Conservation (phyloP, 2,888 invertebrate species). For the Eristalis pertinax region DNA sequence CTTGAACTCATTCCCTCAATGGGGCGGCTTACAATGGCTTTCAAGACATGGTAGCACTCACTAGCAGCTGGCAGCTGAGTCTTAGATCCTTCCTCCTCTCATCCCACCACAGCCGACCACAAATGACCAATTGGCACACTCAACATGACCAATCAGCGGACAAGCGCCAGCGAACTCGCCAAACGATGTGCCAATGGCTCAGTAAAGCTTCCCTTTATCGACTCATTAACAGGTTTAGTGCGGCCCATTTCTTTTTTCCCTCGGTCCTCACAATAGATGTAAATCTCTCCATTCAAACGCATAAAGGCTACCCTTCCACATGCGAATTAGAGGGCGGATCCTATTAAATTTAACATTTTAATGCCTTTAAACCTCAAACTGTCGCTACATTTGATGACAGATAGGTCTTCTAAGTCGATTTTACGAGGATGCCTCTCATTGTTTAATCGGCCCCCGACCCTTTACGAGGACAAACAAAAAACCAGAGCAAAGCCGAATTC, state of each 20-base stretch:
- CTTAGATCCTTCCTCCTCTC: not conserved
- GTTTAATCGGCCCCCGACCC: constrained; percentile 23
- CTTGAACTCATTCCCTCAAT: too few species aligned
- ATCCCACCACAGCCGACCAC: not conserved
- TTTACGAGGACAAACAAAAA: constrained; percentile 11
- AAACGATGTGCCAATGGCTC: not conserved
- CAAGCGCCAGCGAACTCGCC: not conserved
- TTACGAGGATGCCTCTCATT: constrained; percentile 21
- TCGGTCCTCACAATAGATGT: not conserved
- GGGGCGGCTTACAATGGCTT: too few species aligned
- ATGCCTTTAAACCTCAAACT: constrained; percentile 20
- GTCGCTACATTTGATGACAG: constrained; percentile 10
- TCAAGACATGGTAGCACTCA: too few species aligned
- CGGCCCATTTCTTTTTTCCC: not conserved
- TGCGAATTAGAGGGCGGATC: not conserved
- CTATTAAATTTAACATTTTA: constrained; percentile 5
- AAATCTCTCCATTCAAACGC: not conserved
- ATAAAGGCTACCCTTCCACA: not conserved
- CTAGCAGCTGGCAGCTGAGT: too few species aligned
- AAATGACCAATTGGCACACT: too few species aligned
- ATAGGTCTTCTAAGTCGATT: constrained; percentile 6
- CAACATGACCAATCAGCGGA: not conserved
- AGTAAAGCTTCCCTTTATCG: not conserved
- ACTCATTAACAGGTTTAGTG: not conserved
- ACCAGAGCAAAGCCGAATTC: not conserved